Percentiles rank a stretch among this genome's conserved stretches.
These are phyloP conservation scores for Graptemys geographica DNA, from an alignment of 2,797 vertebrate genomes.

Conservation along the genomic window DNA sequence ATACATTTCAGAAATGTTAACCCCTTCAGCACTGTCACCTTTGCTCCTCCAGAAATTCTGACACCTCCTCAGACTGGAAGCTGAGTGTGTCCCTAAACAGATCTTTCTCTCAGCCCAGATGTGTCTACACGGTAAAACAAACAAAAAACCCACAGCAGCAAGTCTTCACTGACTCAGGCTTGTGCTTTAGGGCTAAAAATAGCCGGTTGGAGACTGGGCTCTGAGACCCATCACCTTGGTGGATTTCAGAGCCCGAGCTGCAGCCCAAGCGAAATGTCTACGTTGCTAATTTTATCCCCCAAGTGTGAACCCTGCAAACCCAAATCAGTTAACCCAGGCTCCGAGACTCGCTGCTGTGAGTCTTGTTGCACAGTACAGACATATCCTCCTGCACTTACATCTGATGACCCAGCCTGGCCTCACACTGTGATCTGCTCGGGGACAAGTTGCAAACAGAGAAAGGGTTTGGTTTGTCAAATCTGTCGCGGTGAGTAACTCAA, in stretches of 20 bases:
- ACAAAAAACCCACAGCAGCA: neutral
- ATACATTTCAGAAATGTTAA: fast-evolving
- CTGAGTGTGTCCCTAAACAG: too few relatives aligned
- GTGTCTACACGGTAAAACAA: neutral
- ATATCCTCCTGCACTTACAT: fast-evolving
- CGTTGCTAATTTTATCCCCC: neutral
- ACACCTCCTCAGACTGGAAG: neutral
- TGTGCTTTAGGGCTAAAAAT: neutral
- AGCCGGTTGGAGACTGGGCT: neutral
- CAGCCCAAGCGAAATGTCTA: neutral
- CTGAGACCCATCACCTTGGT: neutral
- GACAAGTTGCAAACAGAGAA: neutral
- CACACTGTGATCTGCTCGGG: neutral
- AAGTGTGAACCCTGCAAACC: neutral
- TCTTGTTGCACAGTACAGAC: too few relatives aligned
- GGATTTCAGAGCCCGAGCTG: neutral
- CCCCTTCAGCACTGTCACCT: neutral
- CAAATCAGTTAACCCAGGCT: neutral
- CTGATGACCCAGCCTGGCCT: neutral
- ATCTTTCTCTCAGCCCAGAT: neutral
- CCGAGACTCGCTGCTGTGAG: neutral
- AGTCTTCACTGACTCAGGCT: neutral
- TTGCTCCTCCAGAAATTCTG: neutral
- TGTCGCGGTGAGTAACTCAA: fast-evolving
- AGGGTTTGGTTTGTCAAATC: fast-evolving